Percentiles rank a stretch among this genome's conserved stretches.
Evolutionary conservation across 1,140 invertebrate species (phyloP).

Genomic region (Zophobas atratus): DNA sequence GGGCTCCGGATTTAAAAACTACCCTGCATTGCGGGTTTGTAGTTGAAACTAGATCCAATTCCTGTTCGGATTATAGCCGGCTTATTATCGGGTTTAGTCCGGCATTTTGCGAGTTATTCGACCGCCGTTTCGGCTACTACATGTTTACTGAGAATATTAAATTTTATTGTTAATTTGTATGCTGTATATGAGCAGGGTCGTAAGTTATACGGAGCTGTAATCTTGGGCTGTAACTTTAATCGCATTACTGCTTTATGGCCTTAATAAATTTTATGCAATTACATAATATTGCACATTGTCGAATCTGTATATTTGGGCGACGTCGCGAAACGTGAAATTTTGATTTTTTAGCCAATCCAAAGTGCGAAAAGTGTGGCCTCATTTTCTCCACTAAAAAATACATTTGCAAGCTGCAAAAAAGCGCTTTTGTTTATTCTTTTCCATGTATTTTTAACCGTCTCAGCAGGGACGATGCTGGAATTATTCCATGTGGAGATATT

Average conservation of each 20-base stretch:
- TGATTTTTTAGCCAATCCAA: no score
- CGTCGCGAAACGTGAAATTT: no score
- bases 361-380: no score
- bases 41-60: constrained; percentile 9
- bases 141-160: constrained; percentile 60
- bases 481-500: no score
- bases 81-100: constrained; percentile 51
- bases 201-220: constrained; percentile 49
- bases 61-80: constrained; percentile 8
- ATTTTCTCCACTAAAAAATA: no score
- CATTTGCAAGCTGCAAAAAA: no score
- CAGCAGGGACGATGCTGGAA: no score
- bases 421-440: no score
- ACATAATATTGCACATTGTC: constrained; percentile 18
- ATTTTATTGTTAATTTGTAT: constrained; percentile 61
- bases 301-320: neutral
- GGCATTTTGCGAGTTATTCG: constrained; percentile 56
- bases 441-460: no score
- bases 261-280: constrained; percentile 41
- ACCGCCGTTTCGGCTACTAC: constrained; percentile 55
- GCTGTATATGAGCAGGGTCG: constrained; percentile 46
- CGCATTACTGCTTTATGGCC: constrained; percentile 27
- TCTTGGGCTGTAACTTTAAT: constrained; percentile 49
- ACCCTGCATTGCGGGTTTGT: constrained; percentile 7
- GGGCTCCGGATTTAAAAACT: neutral